Base-by-base conservation (phyloP, 2,113 vertebrate species). In the Tautogolabrus adspersus region DNA sequence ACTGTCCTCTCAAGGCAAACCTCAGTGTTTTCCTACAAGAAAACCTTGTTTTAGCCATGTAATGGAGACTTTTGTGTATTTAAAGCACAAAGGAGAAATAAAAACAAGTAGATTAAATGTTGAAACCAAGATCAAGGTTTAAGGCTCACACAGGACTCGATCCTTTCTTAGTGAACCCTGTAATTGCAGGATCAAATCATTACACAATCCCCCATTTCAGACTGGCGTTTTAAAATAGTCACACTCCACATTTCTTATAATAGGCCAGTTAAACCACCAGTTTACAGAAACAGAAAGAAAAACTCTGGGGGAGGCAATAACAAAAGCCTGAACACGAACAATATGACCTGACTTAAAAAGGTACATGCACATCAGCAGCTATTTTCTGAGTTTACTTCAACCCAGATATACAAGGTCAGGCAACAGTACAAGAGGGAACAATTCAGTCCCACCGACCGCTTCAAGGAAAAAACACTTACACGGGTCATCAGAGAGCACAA, bases 1-100 rank as follows among this genome's bases (percentile, higher is more conserved):
- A 82, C 92, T 89, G 84, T 90, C 78, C 84, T 79, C 81, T 77
- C 86, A 85, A 83, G 71, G 81, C 87, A 90, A 90, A 88, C 92
- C 92, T 92, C 88, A 89, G 68, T 77, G 87, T 65, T 83, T 87
- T 78, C 84, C 89, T 93, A 83, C 88, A 91, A 88, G 87, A 88
- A 90, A 92, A 86, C 86, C 89, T 89, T 88, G 89, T 93, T 84
- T 88, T 57, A 60, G 86, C 66, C 72, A 68, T 66, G 75, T 84
- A 85, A 90, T 82, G 89, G 77, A 91, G 74, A 89, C 87, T 79
- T 76, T 83, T 84, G 76, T 82, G 85, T 91, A 89, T 90, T 91
- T 85, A 77, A 90, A 88, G 86, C 86, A 81, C 81, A 88, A 91
- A 90, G 55, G 82, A 73, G 77, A 76, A 92, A 81, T 69, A 75